Base-by-base conservation (phyloP, 2,888 invertebrate genomes). In the Melolontha melolontha region DNA sequence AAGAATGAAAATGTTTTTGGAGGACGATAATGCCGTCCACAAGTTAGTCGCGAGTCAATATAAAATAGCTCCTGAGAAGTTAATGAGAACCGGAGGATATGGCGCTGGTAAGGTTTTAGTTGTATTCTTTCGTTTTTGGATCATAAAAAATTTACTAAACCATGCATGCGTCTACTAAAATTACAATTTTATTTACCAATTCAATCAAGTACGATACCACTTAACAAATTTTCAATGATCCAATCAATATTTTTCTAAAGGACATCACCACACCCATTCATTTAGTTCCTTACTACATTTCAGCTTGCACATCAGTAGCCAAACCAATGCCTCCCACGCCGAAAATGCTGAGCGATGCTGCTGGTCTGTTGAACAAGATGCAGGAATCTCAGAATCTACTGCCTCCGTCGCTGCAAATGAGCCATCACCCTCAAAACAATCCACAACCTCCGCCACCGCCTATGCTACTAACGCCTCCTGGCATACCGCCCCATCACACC, bases 1-100 rank as follows among this genome's bases (percentile, higher is more conserved):
- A 72, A 88, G 97, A 70, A 98, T 98, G 97, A 96, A 97, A 83
- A 95, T 97, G 92, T 98, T 98, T 84, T 86, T 98, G 74, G 96
- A 96, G 84, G 97, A 97, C 79, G 96, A 96, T 75, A 95, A 96
- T 79, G 96, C 96, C 10, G 96, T 97, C 1, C 96, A 96, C 83
- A 96, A 96, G 80, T 85, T 97, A 74, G 96, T 97, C 22, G 97
- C 98, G 71, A 96, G 96, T 72, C 98, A 98, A 84, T 98, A 98
- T 85, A 97, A 97, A 86, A 97, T 98, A 69, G 97, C 97, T 0
- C 97, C 97, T 7, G 98, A 98, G 84, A 97, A 97, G 83, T 86
- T 97, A 67, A 97, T 97, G 97, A 89, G 97, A 82, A 97, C 96
- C 57, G 95, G 95, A 78, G 95, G 94, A 83, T 96, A 95, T 84